Conservation (phyloP, 2,888 invertebrate genomes). For the Invenusta paracnida region DNA sequence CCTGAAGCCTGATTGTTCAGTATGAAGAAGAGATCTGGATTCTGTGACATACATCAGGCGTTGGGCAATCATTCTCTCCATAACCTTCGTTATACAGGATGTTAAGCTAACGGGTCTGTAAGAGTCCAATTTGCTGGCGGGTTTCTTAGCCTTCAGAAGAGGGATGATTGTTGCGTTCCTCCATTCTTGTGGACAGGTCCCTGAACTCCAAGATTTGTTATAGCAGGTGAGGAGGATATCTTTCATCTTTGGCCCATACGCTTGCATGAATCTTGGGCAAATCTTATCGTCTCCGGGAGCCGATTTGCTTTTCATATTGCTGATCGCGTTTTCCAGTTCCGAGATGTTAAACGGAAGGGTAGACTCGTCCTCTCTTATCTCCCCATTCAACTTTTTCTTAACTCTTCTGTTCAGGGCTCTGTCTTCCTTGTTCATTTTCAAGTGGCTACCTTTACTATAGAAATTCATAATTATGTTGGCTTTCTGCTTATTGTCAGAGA, state of each 20-base stretch:
- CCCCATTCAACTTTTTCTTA: neutral
- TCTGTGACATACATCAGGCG: too few species aligned
- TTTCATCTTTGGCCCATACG: neutral
- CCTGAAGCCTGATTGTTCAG: too few species aligned
- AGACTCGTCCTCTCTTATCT: neutral
- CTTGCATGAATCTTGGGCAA: conserved; percentile 1
- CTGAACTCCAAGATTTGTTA: neutral
- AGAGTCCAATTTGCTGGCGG: too few species aligned
- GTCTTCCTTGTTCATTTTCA: neutral
- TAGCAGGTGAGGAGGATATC: neutral
- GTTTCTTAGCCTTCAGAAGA: too few species aligned
- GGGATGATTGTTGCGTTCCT: neutral
- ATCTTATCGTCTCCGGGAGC: neutral
- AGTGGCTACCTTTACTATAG: neutral
- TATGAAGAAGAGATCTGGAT: too few species aligned
- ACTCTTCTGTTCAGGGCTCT: neutral
- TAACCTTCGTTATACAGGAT: too few species aligned
- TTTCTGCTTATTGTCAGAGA: neutral
- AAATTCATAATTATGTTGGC: neutral
- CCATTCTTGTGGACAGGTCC: neutral
- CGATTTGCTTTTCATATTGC: neutral
- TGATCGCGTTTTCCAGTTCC: neutral
- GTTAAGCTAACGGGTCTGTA: too few species aligned
- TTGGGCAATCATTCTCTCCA: too few species aligned
- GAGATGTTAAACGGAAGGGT: neutral